These are phyloP conservation scores for Microtus agrestis DNA, from an alignment of 2,797 vertebrate species.

Conservation along the genomic window DNA sequence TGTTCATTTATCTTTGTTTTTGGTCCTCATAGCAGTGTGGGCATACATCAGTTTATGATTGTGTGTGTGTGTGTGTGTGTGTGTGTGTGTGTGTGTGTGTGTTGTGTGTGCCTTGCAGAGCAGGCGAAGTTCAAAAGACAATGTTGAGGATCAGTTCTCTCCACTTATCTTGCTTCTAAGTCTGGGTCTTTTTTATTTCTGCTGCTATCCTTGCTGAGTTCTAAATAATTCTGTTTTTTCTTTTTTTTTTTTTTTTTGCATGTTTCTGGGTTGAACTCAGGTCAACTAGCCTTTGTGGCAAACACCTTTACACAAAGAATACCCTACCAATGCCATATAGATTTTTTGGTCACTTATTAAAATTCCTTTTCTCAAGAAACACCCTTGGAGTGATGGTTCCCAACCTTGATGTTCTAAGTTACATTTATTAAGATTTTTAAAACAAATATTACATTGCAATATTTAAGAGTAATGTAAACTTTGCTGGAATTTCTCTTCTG, in stretches of 20 bases:
- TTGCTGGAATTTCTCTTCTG: background rate
- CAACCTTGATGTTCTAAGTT: background rate
- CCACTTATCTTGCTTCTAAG: background rate
- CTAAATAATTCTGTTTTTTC: background rate
- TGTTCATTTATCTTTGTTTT: conserved; percentile 10
- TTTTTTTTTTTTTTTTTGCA: background rate
- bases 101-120: no score
- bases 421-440: background rate
- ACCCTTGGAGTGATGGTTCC: background rate
- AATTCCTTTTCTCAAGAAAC: background rate
- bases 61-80: no score
- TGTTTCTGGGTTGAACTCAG: background rate
- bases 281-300: background rate
- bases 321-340: background rate
- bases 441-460: background rate
- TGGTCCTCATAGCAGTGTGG: background rate
- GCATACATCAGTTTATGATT: no score
- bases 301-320: background rate
- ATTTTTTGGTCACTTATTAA: background rate
- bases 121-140: background rate
- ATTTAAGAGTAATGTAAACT: background rate
- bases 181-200: background rate
- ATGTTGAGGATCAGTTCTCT: background rate
- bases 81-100: no score
- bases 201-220: background rate